phyloP scores from a whole-genome alignment of 1,140 invertebrate species.

The Drosophila albomicans region DNA sequence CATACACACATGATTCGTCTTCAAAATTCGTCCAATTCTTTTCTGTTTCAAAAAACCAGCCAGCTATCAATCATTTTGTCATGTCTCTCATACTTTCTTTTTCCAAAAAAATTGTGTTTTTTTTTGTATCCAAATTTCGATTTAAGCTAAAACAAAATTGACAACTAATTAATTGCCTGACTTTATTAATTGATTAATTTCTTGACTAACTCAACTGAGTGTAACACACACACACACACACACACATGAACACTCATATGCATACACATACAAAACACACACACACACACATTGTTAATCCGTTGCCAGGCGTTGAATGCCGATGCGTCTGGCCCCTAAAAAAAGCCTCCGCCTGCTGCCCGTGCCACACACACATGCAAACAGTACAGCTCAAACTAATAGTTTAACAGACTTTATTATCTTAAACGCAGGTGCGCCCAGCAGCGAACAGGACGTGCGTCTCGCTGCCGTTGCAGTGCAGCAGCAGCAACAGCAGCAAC shows the following conservation, averaged over 20 bases:
- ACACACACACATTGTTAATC: conserved; percentile 30
- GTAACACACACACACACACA: conserved; percentile 10
- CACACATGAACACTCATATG: conserved; percentile 12
- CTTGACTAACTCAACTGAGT: conserved; percentile 31
- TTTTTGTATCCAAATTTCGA: not conserved
- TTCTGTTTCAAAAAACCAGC: not conserved
- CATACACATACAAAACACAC: conserved; percentile 28
- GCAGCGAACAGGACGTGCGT: conserved; percentile 88
- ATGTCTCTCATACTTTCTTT: not conserved
- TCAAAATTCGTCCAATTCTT: not conserved
- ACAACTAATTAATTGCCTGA: conserved; percentile 31
- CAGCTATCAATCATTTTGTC: conserved; percentile 1
- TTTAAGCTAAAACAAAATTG: not conserved
- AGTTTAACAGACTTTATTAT: conserved; percentile 84
- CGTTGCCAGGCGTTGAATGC: conserved; percentile 54
- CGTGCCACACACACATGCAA: conserved; percentile 65
- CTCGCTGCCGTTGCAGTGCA: conserved; percentile 82
- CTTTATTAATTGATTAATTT: conserved; percentile 28
- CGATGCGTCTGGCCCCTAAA: conserved; percentile 49
- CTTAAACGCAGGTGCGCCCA: conserved; percentile 89
- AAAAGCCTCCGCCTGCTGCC: conserved; percentile 45
- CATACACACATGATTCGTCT: not conserved
- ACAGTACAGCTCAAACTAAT: conserved; percentile 71
- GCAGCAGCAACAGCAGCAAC: conserved; percentile 73
- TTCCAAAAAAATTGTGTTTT: not conserved